A percentile compares a stretch with the other conserved stretches of the same genome.
Conservation (phyloP, 2,113 vertebrate species). For the Anguilla japonica region DNA sequence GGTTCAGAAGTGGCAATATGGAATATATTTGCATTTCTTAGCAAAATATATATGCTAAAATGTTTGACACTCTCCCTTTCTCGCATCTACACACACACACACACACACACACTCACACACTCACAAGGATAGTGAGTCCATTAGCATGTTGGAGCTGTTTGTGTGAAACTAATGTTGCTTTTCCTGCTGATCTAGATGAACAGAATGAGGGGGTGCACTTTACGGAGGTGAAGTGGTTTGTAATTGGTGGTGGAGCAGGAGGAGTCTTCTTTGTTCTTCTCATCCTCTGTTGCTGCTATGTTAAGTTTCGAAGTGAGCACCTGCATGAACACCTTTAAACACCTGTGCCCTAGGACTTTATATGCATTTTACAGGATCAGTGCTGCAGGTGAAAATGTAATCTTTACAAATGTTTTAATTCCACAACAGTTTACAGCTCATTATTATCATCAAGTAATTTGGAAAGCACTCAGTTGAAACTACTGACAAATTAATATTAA, state of each 20-base stretch:
- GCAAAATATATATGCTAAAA: neutral
- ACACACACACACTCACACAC: too few relatives aligned
- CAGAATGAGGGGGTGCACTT: neutral
- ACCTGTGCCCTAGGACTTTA: neutral
- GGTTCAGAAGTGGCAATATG: neutral
- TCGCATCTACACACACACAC: neutral
- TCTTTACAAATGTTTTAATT: neutral
- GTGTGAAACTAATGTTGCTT: conserved; percentile 31
- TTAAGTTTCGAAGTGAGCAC: conserved; percentile 48
- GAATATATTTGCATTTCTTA: too few relatives aligned
- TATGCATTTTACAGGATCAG: neutral
- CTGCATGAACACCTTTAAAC: neutral
- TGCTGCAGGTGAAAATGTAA: neutral
- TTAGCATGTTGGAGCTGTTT: neutral
- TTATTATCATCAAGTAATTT: neutral
- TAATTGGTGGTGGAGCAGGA: conserved; percentile 21
- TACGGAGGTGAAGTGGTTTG: conserved; percentile 19
- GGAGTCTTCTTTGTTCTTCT: conserved; percentile 42
- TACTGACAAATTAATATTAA: neutral
- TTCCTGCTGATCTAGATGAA: neutral
- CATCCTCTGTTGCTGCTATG: neutral
- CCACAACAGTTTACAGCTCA: neutral
- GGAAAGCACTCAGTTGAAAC: neutral
- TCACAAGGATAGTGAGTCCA: too few relatives aligned
- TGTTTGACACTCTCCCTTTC: neutral